phyloP scores from a whole-genome alignment of 2,888 invertebrate genomes.

The Leptothorax acervorum region DNA sequence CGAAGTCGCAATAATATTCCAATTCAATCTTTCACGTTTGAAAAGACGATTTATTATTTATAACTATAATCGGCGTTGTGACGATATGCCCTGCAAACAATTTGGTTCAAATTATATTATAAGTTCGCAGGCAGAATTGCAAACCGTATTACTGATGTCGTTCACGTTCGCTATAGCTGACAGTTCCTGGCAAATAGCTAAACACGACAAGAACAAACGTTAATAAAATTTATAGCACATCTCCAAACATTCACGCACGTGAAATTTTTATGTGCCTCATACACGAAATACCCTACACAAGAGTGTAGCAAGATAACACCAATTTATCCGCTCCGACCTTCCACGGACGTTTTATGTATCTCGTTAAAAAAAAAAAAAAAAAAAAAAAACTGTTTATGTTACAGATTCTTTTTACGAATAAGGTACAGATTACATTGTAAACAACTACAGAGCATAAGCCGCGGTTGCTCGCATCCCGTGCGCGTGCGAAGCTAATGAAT shows the following conservation, averaged over 20 bases:
- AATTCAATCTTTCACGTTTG: background rate
- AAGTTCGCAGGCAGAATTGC: background rate
- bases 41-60: background rate
- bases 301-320: background rate
- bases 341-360: background rate
- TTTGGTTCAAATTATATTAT: background rate
- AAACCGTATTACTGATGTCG: background rate
- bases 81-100: background rate
- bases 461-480: background rate
- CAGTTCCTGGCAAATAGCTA: background rate
- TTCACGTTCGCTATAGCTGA: background rate
- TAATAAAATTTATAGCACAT: background rate
- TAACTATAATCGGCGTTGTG: background rate
- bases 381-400: background rate
- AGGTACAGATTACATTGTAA: background rate
- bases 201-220: background rate
- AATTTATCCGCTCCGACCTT: background rate
- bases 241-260: background rate
- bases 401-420: background rate
- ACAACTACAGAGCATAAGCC: background rate
- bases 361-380: background rate
- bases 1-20: background rate
- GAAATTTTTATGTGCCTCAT: background rate
- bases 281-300: background rate
- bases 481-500: slow-evolving; percentile 17